Base-by-base conservation (phyloP, 2,888 invertebrate genomes). In the Nymphalis c-album region DNA sequence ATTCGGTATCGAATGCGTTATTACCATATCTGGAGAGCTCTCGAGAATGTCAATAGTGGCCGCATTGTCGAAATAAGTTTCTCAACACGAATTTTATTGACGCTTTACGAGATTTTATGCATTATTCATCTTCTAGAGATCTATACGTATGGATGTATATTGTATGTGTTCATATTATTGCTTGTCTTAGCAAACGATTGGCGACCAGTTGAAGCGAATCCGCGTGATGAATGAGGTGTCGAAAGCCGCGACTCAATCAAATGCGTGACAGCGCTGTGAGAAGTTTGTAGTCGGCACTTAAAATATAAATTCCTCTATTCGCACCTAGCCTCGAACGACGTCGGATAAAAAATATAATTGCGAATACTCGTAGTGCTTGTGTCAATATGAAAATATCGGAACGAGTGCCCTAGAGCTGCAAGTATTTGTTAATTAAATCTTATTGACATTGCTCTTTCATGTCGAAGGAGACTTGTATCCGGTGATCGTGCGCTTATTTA, bases 1-100 rank as follows among this genome's bases (percentile, higher is more conserved):
- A 31, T 62, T 58, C 48, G 50, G n/a, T 58, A 67, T 57, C 62
- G 48, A 50, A 20, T 59, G 47, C 57, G 57, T 66, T 48, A 50
- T 55, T 69, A 60, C 63, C 63, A 64, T 70, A 70, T 58, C 67
- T 64, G 63, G 60, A 60, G 62, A 40, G 64, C 59, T 59, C 70
- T 70, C 55, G 55, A 64, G 62, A 58, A 51, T 67, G 50, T 62
- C 66, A 67, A 62, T 31, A 46, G 45, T 17, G 48, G n/a, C 58
- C 64, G 64, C 50, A 8, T 62, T 63, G 67, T 51, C 58, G 58
- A 45, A 67, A 63, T 57, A 46, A 62, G 40, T 63, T 67, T 59
- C 66, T 45, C 45, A 58, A 63, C 51, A 6, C 62, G 26, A 50
- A 63, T 58, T 59, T 58, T 67, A 67, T 62, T 67, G 62, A 45